Evolutionary conservation across 2,888 invertebrate species (phyloP), one percentile per base, ranked within the genome.

Genomic region (Eupithecia tripunctaria): DNA sequence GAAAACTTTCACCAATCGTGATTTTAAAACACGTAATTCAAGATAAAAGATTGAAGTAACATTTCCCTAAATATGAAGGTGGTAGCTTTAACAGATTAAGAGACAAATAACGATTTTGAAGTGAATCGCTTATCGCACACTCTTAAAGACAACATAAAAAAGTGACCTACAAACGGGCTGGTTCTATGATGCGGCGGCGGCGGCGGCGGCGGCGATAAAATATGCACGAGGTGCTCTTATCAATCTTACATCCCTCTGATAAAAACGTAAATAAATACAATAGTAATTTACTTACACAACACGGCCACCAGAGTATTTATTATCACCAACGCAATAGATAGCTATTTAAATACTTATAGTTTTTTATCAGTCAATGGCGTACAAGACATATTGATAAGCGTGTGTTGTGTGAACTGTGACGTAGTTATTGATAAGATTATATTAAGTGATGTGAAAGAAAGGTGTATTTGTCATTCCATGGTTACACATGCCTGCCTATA

Each of bases 281-380:
- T 25, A 56, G 12, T 56, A 56, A 56, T 56, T 56, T 14, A 25
- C 56, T 56, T 25, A 21, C 51, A 51, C 51, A 10, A 21, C 21
- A 51, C 10, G 47, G 47, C 47, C 10, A 47, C 47, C 47, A 25
- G 12, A 21, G 56, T 56, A 25, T 56, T 25, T 21, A 25, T 56
- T 56, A 56, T 56, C 56, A 56, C 4, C 21, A 25, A 56, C 25
- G 25, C n/a, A 56, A 25, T 14, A 25, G 56, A 56, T 56, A 56
- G 1, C 5, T 56, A 14, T 21, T 51, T 21, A 51, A 51, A 51
- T 21, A 10, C 0, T 3, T 56, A 14, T 5, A 56, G 56, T 4
- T 29, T 59, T 7, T 27, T 60, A 60, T 60, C 60, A 18, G 60
- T 60, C 60, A 60, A 60, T 60, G 60, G 29, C 29, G 29, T 18